phyloP scores from a whole-genome alignment of 2,113 vertebrate species.

The Tupaia tana region DNA sequence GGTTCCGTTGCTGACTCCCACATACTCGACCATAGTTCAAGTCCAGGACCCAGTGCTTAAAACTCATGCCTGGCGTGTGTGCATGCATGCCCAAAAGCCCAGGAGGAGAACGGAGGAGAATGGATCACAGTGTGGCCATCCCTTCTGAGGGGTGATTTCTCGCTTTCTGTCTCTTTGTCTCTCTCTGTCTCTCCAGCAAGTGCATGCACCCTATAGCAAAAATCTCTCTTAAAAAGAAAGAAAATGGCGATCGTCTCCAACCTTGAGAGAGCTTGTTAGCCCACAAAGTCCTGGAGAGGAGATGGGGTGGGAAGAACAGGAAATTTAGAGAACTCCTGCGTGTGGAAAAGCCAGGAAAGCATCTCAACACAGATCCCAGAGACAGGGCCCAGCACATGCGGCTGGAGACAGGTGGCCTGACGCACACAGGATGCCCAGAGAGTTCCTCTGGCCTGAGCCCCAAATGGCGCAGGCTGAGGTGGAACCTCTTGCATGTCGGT shows the following conservation, averaged over 20 bases:
- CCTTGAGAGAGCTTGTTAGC: neutral
- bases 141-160: no score
- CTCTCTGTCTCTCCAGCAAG: no score
- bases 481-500: neutral
- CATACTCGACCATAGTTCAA: no score
- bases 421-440: neutral
- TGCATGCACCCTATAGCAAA: no score
- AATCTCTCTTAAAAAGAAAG: no score
- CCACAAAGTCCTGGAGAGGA: neutral
- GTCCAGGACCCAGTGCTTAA: no score
- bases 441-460: neutral
- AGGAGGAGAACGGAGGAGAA: no score
- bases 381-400: neutral
- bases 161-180: no score
- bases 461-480: neutral
- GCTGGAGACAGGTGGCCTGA: neutral
- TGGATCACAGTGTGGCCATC: no score
- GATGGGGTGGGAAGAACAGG: neutral
- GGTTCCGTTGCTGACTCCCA: no score
- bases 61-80: no score
- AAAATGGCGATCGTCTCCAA: neutral
- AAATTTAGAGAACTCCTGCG: neutral
- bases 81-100: no score
- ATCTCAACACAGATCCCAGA: neutral
- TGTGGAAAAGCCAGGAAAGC: neutral